These are phyloP conservation scores for Thaumetopoea pityocampa DNA, from an alignment of 1,140 invertebrate species.

Conservation along the genomic window DNA sequence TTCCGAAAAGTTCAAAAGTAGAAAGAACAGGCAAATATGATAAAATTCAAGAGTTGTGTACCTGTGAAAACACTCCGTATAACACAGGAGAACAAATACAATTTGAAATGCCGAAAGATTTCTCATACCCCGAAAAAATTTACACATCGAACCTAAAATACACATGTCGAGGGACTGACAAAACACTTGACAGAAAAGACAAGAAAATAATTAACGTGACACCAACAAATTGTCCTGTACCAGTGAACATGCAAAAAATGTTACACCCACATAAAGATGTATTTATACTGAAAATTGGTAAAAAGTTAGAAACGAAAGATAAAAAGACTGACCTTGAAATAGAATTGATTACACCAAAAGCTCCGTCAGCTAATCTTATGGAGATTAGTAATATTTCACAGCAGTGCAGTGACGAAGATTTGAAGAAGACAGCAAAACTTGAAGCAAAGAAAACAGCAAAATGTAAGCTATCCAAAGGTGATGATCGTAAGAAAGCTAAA, in stretches of 20 bases:
- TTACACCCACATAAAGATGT: slow-evolving; percentile 57
- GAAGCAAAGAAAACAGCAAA: slow-evolving; percentile 17
- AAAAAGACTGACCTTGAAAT: slow-evolving; percentile 70
- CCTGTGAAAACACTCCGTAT: slow-evolving; percentile 49
- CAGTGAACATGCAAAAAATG: slow-evolving; percentile 53
- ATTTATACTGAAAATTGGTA: slow-evolving; percentile 66
- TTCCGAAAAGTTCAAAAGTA: slow-evolving; percentile 53
- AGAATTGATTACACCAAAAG: slow-evolving; percentile 60
- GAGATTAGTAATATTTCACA: slow-evolving; percentile 37
- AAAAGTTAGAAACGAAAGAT: slow-evolving; percentile 62
- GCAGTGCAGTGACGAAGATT: slow-evolving; percentile 40
- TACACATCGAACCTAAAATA: slow-evolving; percentile 61
- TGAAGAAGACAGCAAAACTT: not conserved
- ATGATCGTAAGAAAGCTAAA: too few relatives aligned
- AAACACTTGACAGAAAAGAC: slow-evolving; percentile 35
- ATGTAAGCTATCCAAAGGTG: too few relatives aligned
- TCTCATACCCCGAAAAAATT: slow-evolving; percentile 24
- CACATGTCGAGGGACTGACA: slow-evolving; percentile 41
- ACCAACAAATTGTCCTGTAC: slow-evolving; percentile 50
- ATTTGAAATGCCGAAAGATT: slow-evolving; percentile 51
- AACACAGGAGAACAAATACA: slow-evolving; percentile 64
- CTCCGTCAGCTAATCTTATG: slow-evolving; percentile 24
- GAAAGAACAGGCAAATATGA: slow-evolving; percentile 57
- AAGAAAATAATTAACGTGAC: slow-evolving; percentile 59
- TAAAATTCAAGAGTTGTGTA: slow-evolving; percentile 56